phyloP scores from a whole-genome alignment of 2,113 vertebrate species.

The Solea senegalensis region DNA sequence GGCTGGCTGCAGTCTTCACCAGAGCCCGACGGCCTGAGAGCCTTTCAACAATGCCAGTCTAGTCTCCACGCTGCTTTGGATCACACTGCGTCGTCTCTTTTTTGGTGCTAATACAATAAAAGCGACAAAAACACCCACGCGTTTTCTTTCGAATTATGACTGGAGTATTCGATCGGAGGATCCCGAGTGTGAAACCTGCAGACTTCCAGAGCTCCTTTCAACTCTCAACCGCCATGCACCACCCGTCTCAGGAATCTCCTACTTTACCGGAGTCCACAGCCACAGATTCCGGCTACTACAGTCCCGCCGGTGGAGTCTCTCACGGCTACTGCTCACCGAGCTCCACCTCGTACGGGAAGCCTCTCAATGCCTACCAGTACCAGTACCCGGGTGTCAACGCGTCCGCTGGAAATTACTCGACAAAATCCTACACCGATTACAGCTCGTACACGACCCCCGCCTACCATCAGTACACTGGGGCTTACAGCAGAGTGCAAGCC shows the following conservation, averaged over 20 bases:
- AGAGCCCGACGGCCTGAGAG: conserved; percentile 79
- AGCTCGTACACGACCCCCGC: conserved; percentile 90
- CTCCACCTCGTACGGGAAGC: conserved; percentile 93
- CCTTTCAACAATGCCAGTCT: conserved; percentile 75
- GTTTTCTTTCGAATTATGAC: conserved; percentile 86
- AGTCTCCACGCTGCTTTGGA: conserved; percentile 71
- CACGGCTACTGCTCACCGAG: conserved; percentile 97
- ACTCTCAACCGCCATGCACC: conserved; percentile 87
- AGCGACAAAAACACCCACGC: conserved; percentile 59
- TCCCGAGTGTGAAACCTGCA: conserved; percentile 89
- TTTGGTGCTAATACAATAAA: conserved; percentile 21
- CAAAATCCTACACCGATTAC: conserved; percentile 94
- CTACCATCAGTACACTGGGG: conserved; percentile 91
- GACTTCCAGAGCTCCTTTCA: conserved; percentile 95
- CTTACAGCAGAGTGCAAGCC: conserved; percentile 92
- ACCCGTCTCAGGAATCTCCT: conserved; percentile 95
- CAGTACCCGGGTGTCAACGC: conserved; percentile 94
- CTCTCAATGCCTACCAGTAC: conserved; percentile 95
- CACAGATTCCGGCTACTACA: conserved; percentile 98
- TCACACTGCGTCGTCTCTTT: conserved; percentile 48
- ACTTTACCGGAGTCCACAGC: conserved; percentile 97
- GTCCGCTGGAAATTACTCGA: conserved; percentile 90
- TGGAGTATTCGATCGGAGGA: conserved; percentile 98
- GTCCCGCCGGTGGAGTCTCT: conserved; percentile 88
- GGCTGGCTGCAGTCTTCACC: conserved; percentile 93